Evolutionary conservation across 2,797 vertebrate species (phyloP).

Genomic region (Caiman crocodilus): DNA sequence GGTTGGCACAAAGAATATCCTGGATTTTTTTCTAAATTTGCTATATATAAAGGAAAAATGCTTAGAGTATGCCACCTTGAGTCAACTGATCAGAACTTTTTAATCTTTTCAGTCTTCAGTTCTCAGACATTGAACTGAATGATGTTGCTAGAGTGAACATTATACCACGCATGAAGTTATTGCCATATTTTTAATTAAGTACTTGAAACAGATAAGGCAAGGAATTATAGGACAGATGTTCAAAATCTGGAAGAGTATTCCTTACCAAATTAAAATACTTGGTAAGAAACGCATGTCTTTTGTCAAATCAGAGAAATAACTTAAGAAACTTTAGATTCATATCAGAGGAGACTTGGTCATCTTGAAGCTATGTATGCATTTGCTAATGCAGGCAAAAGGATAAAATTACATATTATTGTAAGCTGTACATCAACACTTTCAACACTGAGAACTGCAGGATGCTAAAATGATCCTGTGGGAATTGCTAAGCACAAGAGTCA

Average conservation of each 20-base stretch:
- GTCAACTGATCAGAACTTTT: neutral
- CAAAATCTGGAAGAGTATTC: neutral
- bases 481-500: neutral
- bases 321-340: conserved; percentile 16
- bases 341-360: neutral
- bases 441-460: neutral
- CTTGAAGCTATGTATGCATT: neutral
- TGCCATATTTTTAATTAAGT: neutral
- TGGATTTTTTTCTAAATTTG: neutral
- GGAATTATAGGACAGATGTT: conserved; percentile 1
- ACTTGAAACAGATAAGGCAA: neutral
- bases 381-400: conserved; percentile 10
- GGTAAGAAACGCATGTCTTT: neutral
- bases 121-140: neutral
- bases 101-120: neutral
- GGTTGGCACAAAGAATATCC: neutral
- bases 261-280: conserved; percentile 8
- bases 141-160: neutral
- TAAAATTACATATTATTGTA: neutral
- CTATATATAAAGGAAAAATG: neutral
- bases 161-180: neutral
- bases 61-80: neutral
- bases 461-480: neutral
- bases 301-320: neutral
- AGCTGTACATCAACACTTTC: neutral